Conservation (phyloP, 2,888 invertebrate genomes). For the Leucophenga montana region DNA sequence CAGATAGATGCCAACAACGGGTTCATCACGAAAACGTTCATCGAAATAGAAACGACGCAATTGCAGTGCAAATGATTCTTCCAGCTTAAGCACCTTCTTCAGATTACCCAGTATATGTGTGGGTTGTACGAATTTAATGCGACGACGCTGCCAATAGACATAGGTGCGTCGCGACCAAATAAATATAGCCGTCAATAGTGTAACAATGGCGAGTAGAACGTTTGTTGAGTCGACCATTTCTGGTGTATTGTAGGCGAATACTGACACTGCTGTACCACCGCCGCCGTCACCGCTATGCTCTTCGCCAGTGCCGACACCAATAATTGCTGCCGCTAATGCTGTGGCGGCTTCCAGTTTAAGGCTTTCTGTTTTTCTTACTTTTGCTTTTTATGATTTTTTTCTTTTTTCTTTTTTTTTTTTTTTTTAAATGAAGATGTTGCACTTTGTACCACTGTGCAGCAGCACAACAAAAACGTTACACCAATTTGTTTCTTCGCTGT, state of each 20-base stretch:
- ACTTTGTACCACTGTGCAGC: background rate
- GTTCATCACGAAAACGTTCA: conserved; percentile 53
- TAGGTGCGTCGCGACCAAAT: conserved; percentile 73
- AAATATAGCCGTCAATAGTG: conserved; percentile 61
- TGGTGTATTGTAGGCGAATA: background rate
- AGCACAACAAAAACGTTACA: background rate
- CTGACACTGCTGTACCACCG: background rate
- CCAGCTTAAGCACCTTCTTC: conserved; percentile 66
- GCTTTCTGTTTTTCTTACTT: conserved; percentile 30
- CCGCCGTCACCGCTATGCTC: conserved; percentile 29
- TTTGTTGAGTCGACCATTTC: conserved; percentile 66
- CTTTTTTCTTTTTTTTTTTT: conserved; percentile 45
- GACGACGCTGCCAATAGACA: conserved; percentile 70
- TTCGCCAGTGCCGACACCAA: background rate
- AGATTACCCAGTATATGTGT: conserved; percentile 73
- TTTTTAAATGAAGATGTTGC: conserved; percentile 38
- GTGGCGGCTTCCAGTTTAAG: conserved; percentile 3
- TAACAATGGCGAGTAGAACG: conserved; percentile 62
- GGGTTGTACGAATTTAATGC: conserved; percentile 71
- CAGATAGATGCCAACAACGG: conserved; percentile 72
- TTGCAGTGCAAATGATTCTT: conserved; percentile 66
- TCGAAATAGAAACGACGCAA: conserved; percentile 71
- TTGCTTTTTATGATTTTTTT: conserved; percentile 24
- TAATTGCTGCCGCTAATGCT: background rate
- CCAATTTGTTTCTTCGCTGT: too few species aligned